Base-by-base conservation (phyloP, 2,888 invertebrate genomes). In the Athalia rosae region DNA sequence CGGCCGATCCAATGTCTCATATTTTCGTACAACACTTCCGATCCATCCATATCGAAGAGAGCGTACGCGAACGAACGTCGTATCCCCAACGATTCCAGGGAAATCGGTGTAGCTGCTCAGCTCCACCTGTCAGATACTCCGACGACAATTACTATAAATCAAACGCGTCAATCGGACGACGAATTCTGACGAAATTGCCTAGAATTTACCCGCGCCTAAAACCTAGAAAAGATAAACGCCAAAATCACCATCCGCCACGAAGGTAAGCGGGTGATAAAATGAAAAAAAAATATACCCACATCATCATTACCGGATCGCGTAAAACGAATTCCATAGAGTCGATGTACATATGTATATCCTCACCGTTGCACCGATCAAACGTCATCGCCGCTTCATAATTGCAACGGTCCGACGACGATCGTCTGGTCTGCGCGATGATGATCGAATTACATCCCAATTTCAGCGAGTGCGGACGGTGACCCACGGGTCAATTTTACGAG, bases 391-490 rank as follows among this genome's bases (percentile, higher is more conserved):
- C 28, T 0, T 11, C 15, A 53, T 53, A 66, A 67, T 47, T 47
- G 64, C 47, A 8, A 47, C 67, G 41, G 41, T 67, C 58, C 8
- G 58, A 7, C 56, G 71, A 71, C 71, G 56, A 71, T 58, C 58
- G n/a, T 71, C 56, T 58, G 7, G 43, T 45, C 13, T 15, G 50
- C 13, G 45, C 53, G 53, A 53, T 67, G 53, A 53, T 67, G 13
- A 13, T 56, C 71, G 71, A 41, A 56, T 71, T 71, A 58, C 71
- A 41, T 28, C 56, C 58, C 58, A 58, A 58, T 71, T 71, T 58
- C 58, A 43, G 13, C 13, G 28, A 4, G 45, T 13, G 58, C 71
- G 58, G 56, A 56, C 0, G 8, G 43, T 56, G 43, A 56, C 58
- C 56, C 13, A n/a, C n/a, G n/a, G 69, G 56, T 69, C 28, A 41